Evolutionary conservation across 1,140 invertebrate genomes (phyloP), one percentile per base, ranked within the genome.

Genomic region (Ooceraea biroi): DNA sequence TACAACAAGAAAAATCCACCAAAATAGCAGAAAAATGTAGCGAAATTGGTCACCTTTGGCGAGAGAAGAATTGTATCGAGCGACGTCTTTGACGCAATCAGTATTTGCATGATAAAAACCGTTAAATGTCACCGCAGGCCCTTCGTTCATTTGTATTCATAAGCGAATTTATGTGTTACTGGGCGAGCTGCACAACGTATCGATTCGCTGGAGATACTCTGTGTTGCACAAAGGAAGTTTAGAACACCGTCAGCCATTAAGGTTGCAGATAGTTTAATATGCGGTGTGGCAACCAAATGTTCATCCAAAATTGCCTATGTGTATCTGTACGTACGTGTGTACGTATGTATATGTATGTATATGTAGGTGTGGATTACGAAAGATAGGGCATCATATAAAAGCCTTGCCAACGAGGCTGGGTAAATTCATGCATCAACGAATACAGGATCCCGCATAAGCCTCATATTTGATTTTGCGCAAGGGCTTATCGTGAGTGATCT

Each of bases 51-150:
- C 10, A 50, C 1, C 22, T 14, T 2, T 8, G 25, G 12, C 14
- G 25, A 3, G 48, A 66, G n/a, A 52, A 69, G 8, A 69, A 69
- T 19, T 69, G 10, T 50, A 52, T 69, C 8, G 46, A 17, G 14
- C 14, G 65, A 69, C 12, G 2, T 50, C 25, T 22, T 69, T 36
- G 36, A 36, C 14, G 48, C 7, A 52, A 7, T 0, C 27, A 22
- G 17, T 27, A 61, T 61, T 19, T 74, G 12, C 25, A 74, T 48
- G 57, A 61, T 30, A 48, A 74, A 61, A 61, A 48, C 12, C 17
- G 12, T 12, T 46, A 74, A 46, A 48, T 48, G 5, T 61, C 72
- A 46, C 14, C 0, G 46, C 17, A 1, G 3, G 10, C 17, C n/a
- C 7, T 30, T 48, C 22, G 5, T 55, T 55, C 12, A 71, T 71